These are phyloP conservation scores for Trogon melanurus DNA, from an alignment of 2,113 vertebrate species.

Conservation along the genomic window DNA sequence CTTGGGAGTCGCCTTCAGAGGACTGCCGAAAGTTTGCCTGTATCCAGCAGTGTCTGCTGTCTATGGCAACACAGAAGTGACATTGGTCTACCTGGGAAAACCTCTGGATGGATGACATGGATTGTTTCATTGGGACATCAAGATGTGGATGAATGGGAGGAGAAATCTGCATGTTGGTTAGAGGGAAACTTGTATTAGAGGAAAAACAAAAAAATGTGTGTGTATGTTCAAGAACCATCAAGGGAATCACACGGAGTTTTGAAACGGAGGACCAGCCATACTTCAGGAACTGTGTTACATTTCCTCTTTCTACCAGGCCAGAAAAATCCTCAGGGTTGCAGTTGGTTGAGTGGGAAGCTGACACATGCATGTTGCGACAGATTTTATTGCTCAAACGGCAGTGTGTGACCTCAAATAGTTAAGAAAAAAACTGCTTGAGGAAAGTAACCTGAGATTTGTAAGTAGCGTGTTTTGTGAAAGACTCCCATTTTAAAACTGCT, in stretches of 20 bases:
- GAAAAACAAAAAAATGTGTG: slow-evolving; percentile 8
- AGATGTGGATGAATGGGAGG: slow-evolving; percentile 60
- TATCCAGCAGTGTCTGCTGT: slow-evolving; percentile 98
- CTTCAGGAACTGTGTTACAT: slow-evolving; percentile 64
- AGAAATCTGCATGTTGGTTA: slow-evolving; percentile 74
- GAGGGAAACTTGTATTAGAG: slow-evolving; percentile 70
- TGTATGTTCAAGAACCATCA: slow-evolving; percentile 68
- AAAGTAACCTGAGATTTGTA: slow-evolving; percentile 56
- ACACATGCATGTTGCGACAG: slow-evolving; percentile 74
- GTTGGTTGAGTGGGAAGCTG: slow-evolving; percentile 77
- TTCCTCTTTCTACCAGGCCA: slow-evolving; percentile 76
- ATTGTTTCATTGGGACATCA: slow-evolving; percentile 20
- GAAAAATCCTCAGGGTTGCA: slow-evolving; percentile 81
- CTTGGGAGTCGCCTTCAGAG: slow-evolving; percentile 95
- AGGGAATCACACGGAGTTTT: slow-evolving; percentile 39
- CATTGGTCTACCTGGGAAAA: slow-evolving; percentile 98
- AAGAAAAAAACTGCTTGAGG: slow-evolving; percentile 67
- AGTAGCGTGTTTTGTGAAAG: slow-evolving; percentile 73
- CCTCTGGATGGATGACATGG: slow-evolving; percentile 91
- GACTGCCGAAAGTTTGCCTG: slow-evolving; percentile 94
- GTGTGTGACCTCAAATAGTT: slow-evolving; percentile 62
- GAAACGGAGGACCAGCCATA: slow-evolving; percentile 68
- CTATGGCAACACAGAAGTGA: slow-evolving; percentile 99
- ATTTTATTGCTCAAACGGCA: slow-evolving; percentile 66
- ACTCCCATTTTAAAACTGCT: slow-evolving; percentile 75